Conservation (phyloP, 1,140 invertebrate species). For the Pygmarrhopalites habei region DNA sequence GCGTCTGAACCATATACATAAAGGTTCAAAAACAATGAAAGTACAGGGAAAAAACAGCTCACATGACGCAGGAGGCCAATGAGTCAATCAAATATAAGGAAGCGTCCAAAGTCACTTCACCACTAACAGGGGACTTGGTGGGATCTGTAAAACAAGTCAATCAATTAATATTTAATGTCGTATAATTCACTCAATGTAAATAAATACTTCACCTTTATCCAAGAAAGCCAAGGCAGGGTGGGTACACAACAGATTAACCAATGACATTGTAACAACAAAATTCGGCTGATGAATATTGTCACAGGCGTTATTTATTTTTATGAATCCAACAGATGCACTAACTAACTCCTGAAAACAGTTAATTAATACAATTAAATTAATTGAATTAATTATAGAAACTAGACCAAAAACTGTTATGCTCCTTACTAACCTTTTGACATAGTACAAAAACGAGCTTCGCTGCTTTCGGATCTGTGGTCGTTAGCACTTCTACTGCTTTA, state of each 20-base stretch:
- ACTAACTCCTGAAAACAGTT: slow-evolving; percentile 48
- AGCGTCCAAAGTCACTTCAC: slow-evolving; percentile 41
- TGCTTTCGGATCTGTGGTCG: slow-evolving; percentile 47
- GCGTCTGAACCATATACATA: no score
- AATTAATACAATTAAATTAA: neutral
- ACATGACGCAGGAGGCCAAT: slow-evolving; percentile 55
- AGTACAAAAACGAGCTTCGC: slow-evolving; percentile 54
- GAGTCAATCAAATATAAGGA: slow-evolving; percentile 55
- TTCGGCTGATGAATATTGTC: slow-evolving; percentile 40
- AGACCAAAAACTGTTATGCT: no score
- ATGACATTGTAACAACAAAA: slow-evolving; percentile 56
- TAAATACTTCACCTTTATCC: slow-evolving; percentile 44
- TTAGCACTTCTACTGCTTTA: slow-evolving; percentile 33
- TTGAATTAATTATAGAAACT: neutral
- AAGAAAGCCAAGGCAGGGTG: slow-evolving; percentile 42
- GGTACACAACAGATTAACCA: slow-evolving; percentile 51
- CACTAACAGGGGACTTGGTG: slow-evolving; percentile 32
- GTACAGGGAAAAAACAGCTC: no score
- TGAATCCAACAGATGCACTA: slow-evolving; percentile 47
- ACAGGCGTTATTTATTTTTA: slow-evolving; percentile 20
- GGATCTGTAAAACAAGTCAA: slow-evolving; percentile 21
- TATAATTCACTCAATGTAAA: no score
- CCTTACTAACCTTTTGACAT: slow-evolving; percentile 53
- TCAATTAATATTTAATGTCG: no score
- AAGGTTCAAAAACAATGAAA: no score